Evolutionary conservation across 2,113 vertebrate species (phyloP), one percentile per base, ranked within the genome.

Genomic region (Saimiri boliviensis): DNA sequence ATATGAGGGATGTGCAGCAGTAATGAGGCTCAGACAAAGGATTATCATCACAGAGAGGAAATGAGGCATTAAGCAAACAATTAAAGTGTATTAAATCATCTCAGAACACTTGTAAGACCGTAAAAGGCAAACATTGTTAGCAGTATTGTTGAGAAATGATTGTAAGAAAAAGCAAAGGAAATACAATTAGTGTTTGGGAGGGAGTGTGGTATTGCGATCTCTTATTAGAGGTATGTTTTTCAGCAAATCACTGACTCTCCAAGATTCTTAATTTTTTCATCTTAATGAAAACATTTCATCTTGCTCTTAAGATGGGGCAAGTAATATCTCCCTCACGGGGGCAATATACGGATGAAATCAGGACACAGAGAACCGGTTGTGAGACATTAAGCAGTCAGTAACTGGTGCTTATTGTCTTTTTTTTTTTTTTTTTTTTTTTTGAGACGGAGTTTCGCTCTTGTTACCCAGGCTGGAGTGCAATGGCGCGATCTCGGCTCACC

Each of bases 1-100:
- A 6, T 11, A 9, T 35, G 82, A 96, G 20, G 54, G 14, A 16
- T 7, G 21, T 6, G 2, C 16, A 84, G 56, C 49, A 32, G 49
- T 49, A 93, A 88, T 20, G 77, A 79, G 49, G 37, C 47, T 60
- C 81, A 60, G 85, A 90, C 47, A 94, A 90, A 73, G 35, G 32
- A 47, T 37, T 47, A 21, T 68, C 73, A 74, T 71, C 56, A 66
- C 8, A 86, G 77, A 88, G 47, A 81, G 71, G 71, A 82, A 93
- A 90, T 35, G 89, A 95, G 54, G 92, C 63, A 45, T 6, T 54
- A 47, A 85, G 63, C 54, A 94, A 90, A 85, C 80, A 85, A 95
- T 94, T 94, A 70, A 47, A 45, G 76, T 76, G n/a, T 6, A 70
- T 40, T 70, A 37, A 93, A 42, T 96, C 47, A 92, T 74, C 54